These are phyloP conservation scores for Hypotaenidia philippensis DNA, from an alignment of 2,797 vertebrate species.

Conservation along the genomic window DNA sequence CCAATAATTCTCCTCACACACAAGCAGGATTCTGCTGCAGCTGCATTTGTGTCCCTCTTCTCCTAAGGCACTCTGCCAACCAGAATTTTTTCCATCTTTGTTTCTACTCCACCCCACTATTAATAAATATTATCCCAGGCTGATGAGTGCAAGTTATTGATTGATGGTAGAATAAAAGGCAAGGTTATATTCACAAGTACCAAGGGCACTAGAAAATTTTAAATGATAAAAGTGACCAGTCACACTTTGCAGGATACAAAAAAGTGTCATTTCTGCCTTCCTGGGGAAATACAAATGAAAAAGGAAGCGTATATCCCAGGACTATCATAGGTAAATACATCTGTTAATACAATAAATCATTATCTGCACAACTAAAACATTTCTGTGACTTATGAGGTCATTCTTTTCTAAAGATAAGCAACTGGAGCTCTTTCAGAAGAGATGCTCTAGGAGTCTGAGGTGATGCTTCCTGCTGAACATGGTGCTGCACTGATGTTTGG, in stretches of 20 bases:
- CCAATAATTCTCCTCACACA: not conserved
- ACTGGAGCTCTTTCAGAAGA: not conserved
- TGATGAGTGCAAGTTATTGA: constrained; percentile 62
- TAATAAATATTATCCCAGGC: constrained; percentile 45
- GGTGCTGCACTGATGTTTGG: not conserved
- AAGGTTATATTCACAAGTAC: constrained; percentile 45
- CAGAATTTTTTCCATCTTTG: constrained; percentile 62
- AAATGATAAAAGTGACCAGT: constrained; percentile 6
- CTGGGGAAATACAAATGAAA: not conserved
- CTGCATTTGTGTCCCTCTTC: constrained; percentile 54
- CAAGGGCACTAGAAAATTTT: not conserved
- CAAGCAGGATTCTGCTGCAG: constrained; percentile 42
- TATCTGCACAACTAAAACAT: constrained; percentile 1
- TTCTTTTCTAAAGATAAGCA: constrained; percentile 2
- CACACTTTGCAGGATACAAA: not conserved
- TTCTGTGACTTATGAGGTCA: not conserved
- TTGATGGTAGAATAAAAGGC: constrained; percentile 59
- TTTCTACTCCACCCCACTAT: constrained; percentile 52
- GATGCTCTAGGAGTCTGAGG: not conserved
- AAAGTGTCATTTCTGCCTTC: not conserved
- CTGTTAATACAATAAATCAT: constrained; percentile 6
- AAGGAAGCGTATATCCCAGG: not conserved
- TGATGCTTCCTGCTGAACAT: not conserved
- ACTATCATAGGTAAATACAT: not conserved
- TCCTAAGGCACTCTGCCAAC: constrained; percentile 56